Conservation (phyloP, 2,113 vertebrate genomes). For the Perca schrenkii region DNA sequence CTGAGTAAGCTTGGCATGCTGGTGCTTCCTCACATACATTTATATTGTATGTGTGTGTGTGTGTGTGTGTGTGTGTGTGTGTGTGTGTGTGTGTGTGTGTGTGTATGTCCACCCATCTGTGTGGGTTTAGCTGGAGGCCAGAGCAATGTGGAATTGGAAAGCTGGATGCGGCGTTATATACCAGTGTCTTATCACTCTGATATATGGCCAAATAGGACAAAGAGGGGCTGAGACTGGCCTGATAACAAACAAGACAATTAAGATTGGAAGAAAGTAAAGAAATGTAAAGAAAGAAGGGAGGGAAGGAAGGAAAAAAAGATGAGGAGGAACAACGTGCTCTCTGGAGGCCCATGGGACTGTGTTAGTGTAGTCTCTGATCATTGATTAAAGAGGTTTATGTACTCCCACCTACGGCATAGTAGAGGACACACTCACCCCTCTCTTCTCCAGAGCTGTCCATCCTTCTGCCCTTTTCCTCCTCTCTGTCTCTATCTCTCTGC, state of each 20-base stretch:
- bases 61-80: neutral
- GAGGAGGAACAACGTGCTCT: constrained; percentile 34
- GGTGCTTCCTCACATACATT: constrained; percentile 42
- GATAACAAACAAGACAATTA: constrained; percentile 61
- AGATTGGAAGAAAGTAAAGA: constrained; percentile 7
- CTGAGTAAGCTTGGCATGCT: constrained; percentile 23
- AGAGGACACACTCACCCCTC: constrained; percentile 66
- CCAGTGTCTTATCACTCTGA: constrained; percentile 61
- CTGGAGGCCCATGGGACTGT: constrained; percentile 61
- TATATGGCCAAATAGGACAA: constrained; percentile 68
- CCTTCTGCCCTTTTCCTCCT: constrained; percentile 52
- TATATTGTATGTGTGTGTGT: neutral
- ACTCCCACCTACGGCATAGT: constrained; percentile 66
- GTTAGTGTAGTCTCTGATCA: constrained; percentile 73
- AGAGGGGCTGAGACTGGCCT: constrained; percentile 39
- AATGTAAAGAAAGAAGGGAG: neutral
- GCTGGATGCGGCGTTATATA: constrained; percentile 44
- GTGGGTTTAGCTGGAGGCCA: constrained; percentile 64
- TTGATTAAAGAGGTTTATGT: constrained; percentile 81
- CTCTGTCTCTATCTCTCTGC: constrained; percentile 40
- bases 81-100: neutral
- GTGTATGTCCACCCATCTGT: constrained; percentile 44
- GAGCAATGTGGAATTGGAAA: constrained; percentile 47
- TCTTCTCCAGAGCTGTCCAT: constrained; percentile 26
- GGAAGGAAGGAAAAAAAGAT: neutral